Conservation (phyloP, 2,113 vertebrate genomes). For the Caretta caretta region DNA sequence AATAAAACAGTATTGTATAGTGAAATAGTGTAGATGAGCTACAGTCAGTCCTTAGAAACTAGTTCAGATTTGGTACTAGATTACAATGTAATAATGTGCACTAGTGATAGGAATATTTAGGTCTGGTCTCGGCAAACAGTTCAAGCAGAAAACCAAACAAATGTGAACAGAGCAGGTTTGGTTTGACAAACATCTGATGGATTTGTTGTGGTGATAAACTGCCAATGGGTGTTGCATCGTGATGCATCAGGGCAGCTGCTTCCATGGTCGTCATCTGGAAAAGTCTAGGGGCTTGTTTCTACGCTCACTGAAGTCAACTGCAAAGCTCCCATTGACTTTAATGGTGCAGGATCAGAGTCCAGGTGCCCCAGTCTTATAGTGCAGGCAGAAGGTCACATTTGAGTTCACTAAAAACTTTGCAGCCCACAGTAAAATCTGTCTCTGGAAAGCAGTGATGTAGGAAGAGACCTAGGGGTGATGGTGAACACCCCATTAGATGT, state of each 20-base stretch:
- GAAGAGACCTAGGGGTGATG: not conserved
- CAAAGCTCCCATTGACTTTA: not conserved
- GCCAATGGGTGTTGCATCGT: not conserved
- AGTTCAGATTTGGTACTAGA: not conserved
- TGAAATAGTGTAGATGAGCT: not conserved
- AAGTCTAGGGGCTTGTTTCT: not conserved
- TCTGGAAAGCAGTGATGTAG: not conserved
- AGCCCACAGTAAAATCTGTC: not conserved
- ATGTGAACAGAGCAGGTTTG: not conserved
- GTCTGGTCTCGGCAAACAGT: not conserved
- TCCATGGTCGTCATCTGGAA: not conserved
- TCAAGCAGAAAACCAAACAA: conserved; percentile 22
- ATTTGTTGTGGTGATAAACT: not conserved
- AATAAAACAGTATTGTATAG: not conserved
- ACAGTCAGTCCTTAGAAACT: not conserved
- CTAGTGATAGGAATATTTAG: not conserved
- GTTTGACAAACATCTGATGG: not conserved
- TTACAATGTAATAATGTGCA: not conserved
- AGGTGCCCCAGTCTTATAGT: not conserved
- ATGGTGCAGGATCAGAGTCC: not conserved
- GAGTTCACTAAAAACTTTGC: not conserved
- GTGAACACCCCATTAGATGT: not conserved
- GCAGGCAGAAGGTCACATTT: not conserved
- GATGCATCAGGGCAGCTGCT: not conserved
- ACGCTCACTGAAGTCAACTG: not conserved